Conservation (phyloP, 2,797 vertebrate species). For the Phrynocephalus vlangalii region DNA sequence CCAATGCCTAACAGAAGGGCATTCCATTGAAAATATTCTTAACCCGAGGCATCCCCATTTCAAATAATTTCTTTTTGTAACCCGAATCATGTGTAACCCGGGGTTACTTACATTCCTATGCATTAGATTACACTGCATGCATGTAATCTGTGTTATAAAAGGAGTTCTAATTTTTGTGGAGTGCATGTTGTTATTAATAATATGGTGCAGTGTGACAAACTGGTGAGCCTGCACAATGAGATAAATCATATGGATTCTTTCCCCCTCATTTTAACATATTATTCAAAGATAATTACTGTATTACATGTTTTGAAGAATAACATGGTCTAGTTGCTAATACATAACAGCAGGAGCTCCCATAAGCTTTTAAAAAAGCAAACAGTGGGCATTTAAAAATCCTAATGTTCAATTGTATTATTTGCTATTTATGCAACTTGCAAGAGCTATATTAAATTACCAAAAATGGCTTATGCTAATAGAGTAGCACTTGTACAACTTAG, state of each 20-base stretch:
- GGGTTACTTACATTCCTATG: background rate
- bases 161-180: background rate
- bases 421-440: too few relatives aligned
- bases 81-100: too few relatives aligned
- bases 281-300: background rate
- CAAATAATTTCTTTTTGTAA: too few relatives aligned
- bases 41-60: too few relatives aligned
- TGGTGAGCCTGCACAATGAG: constrained; percentile 28
- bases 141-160: background rate
- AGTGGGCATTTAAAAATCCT: too few relatives aligned
- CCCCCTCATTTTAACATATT: background rate
- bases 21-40: too few relatives aligned
- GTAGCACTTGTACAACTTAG: background rate
- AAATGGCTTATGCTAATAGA: background rate
- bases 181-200: constrained; percentile 56
- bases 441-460: background rate
- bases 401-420: background rate
- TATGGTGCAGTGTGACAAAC: constrained; percentile 49
- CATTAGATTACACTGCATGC: background rate
- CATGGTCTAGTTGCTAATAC: constrained; percentile 40
- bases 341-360: constrained; percentile 29
- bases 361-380: background rate
- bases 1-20: too few relatives aligned
- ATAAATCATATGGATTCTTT: too few relatives aligned
- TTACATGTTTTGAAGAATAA: constrained; percentile 42